phyloP scores from a whole-genome alignment of 2,888 invertebrate species.

The Sarcophaga caerulescens region DNA sequence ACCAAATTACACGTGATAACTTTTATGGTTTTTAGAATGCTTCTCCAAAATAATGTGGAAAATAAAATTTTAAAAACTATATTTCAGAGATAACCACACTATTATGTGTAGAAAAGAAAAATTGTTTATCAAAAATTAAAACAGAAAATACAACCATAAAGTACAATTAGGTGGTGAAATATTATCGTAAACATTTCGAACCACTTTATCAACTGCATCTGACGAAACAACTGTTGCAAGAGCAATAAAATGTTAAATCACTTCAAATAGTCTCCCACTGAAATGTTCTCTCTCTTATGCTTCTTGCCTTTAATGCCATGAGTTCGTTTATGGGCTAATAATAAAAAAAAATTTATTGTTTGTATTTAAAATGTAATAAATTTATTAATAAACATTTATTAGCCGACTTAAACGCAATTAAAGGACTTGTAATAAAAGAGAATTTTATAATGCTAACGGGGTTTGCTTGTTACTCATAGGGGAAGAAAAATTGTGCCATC shows the following conservation, averaged over 20 bases:
- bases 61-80: too few relatives aligned
- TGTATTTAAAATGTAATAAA: conserved; percentile 29
- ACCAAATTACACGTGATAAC: too few relatives aligned
- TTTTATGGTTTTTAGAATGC: too few relatives aligned
- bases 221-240: neutral
- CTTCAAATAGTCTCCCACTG: neutral
- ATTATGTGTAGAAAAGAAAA: too few relatives aligned
- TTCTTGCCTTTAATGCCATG: neutral
- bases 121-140: too few relatives aligned
- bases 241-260: conserved; percentile 3
- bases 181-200: too few relatives aligned
- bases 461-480: neutral
- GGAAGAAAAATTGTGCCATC: too few relatives aligned
- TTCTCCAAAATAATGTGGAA: too few relatives aligned
- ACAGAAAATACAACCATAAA: too few relatives aligned
- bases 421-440: conserved; percentile 35
- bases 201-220: neutral
- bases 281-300: neutral
- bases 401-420: conserved; percentile 20
- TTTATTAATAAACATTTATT: conserved; percentile 52
- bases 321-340: conserved; percentile 1
- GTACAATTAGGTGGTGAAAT: too few relatives aligned
- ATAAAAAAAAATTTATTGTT: neutral
- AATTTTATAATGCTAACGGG: conserved; percentile 41
- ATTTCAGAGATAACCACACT: too few relatives aligned